Evolutionary conservation across 2,113 vertebrate genomes (phyloP).

Genomic region (Phylloscopus trochilus): DNA sequence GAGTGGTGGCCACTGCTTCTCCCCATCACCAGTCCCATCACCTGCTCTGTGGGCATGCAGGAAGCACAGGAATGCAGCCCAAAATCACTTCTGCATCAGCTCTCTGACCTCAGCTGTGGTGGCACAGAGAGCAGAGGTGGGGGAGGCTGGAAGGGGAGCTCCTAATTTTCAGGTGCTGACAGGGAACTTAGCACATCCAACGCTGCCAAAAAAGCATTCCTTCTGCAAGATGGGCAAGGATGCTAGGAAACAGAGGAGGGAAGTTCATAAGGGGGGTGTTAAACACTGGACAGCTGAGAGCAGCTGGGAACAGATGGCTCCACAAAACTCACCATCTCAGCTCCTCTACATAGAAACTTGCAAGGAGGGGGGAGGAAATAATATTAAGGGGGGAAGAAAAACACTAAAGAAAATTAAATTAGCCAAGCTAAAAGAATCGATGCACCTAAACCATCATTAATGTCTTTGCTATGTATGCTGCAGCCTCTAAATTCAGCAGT

Average conservation of each 20-base stretch:
- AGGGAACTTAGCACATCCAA: neutral
- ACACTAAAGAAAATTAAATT: neutral
- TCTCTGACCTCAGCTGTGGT: neutral
- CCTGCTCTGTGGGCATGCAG: neutral
- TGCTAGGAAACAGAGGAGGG: neutral
- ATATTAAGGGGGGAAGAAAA: neutral
- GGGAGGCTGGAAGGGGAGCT: neutral
- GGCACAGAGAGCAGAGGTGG: neutral
- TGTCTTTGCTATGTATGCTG: neutral
- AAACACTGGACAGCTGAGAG: fast-evolving
- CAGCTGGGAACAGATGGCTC: neutral
- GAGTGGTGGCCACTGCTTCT: neutral
- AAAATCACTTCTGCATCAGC: neutral
- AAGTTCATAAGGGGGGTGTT: neutral
- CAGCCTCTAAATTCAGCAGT: neutral
- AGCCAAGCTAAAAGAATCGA: neutral
- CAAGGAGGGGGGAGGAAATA: neutral
- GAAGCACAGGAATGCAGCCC: neutral
- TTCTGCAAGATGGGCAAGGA: neutral
- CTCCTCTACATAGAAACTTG: neutral
- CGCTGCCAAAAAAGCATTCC: neutral
- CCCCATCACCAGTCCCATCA: neutral
- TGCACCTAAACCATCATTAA: neutral
- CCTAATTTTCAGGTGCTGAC: neutral
- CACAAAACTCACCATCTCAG: neutral